phyloP scores from a whole-genome alignment of 2,888 invertebrate genomes.

The Netelia melanura region DNA sequence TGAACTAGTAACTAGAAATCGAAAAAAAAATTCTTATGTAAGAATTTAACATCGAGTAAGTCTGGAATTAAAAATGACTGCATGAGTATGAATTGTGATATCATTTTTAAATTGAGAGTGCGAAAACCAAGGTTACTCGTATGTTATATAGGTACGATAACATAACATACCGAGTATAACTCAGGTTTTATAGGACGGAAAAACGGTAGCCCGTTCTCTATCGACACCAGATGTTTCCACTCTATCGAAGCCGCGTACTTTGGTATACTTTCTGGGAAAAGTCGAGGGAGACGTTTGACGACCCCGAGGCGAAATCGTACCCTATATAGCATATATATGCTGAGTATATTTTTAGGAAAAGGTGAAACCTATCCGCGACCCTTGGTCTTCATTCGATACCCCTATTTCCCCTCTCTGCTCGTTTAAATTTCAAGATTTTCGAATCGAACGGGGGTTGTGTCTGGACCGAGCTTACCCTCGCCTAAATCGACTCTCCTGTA shows the following conservation, averaged over 20 bases:
- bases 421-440: constrained; percentile 65
- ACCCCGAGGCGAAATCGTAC: constrained; percentile 47
- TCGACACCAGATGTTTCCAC: constrained; percentile 74
- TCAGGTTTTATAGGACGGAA: constrained; percentile 53
- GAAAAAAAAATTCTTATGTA: not conserved
- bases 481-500: constrained; percentile 46
- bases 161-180: constrained; percentile 49
- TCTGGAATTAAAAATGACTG: not conserved
- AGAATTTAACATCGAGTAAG: not conserved
- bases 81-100: constrained; percentile 24
- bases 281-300: constrained; percentile 38
- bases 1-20: too few species aligned
- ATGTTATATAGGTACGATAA: constrained; percentile 33
- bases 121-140: not conserved
- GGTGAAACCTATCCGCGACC: constrained; percentile 45
- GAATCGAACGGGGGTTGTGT: constrained; percentile 39
- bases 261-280: constrained; percentile 42
- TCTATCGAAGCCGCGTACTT: constrained; percentile 68
- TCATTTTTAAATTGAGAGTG: constrained; percentile 15
- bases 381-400: constrained; percentile 46
- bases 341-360: constrained; percentile 31
- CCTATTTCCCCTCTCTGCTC: constrained; percentile 45
- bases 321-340: constrained; percentile 18
- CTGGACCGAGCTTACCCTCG: constrained; percentile 48
- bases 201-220: constrained; percentile 67